Percentiles rank a stretch among this genome's conserved stretches.
phyloP scores from a whole-genome alignment of 2,113 vertebrate species.

The Nycticryphes semicollaris region DNA sequence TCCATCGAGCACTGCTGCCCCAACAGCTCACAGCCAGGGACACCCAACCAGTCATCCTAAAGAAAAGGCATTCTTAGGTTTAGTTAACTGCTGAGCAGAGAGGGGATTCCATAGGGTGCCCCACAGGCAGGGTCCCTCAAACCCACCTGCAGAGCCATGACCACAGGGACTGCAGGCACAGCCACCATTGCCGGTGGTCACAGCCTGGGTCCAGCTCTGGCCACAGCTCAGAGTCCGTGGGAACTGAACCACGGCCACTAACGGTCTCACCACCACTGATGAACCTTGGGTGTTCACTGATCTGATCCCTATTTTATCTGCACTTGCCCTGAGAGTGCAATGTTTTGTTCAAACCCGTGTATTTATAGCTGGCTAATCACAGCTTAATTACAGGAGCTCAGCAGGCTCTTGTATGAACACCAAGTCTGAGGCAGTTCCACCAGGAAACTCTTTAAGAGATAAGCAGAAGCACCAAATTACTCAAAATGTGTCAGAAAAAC shows the following conservation, averaged over 20 bases:
- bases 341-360: constrained; percentile 27
- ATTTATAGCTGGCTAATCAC: constrained; percentile 77
- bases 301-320: neutral
- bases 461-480: constrained; percentile 76
- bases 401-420: constrained; percentile 64
- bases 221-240: fast-evolving
- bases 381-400: constrained; percentile 78
- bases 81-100: neutral
- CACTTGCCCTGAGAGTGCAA: constrained; percentile 22
- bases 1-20: neutral
- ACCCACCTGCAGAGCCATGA: neutral
- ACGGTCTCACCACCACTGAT: neutral
- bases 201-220: fast-evolving
- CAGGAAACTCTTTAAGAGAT: constrained; percentile 76
- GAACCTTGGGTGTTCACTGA: neutral
- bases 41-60: fast-evolving
- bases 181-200: fast-evolving
- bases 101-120: neutral
- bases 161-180: fast-evolving
- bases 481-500: constrained; percentile 67
- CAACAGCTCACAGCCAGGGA: neutral
- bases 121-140: neutral
- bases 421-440: constrained; percentile 57
- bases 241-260: neutral
- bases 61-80: neutral